Evolutionary conservation across 1,140 invertebrate species (phyloP).

Genomic region (Calephelis virginiensis): DNA sequence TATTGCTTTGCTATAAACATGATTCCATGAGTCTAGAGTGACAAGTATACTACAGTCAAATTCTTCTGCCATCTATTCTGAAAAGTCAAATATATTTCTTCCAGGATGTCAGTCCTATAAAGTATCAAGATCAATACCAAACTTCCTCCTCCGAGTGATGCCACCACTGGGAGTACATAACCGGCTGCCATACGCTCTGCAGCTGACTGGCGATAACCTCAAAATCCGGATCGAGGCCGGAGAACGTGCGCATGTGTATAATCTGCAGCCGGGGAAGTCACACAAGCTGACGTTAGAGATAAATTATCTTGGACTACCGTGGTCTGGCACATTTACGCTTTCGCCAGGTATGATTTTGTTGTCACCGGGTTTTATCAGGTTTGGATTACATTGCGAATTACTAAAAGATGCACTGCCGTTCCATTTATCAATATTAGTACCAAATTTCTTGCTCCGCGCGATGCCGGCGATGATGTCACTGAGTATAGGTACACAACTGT

Average conservation of each 20-base stretch:
- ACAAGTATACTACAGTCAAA: background rate
- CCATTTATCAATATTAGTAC: too few relatives aligned
- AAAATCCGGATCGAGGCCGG: conserved; percentile 84
- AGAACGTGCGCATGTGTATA: conserved; percentile 84
- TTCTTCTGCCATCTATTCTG: background rate
- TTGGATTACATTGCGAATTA: too few relatives aligned
- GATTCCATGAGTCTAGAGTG: too few relatives aligned
- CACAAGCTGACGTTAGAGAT: conserved; percentile 83
- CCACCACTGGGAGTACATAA: conserved; percentile 88
- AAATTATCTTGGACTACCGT: conserved; percentile 84
- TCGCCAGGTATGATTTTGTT: conserved; percentile 74
- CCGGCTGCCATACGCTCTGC: conserved; percentile 84
- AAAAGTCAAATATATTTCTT: conserved; percentile 24
- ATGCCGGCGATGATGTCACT: too few relatives aligned
- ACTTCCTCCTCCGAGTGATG: conserved; percentile 85
- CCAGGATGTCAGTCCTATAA: conserved; percentile 57
- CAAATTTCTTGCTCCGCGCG: too few relatives aligned
- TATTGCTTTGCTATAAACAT: background rate
- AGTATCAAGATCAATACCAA: conserved; percentile 81
- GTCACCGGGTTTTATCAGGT: background rate
- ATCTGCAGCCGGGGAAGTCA: conserved; percentile 80
- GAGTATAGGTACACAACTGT: too few relatives aligned
- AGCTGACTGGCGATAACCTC: conserved; percentile 76
- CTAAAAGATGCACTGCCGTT: too few relatives aligned
- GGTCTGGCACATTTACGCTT: conserved; percentile 85